Evolutionary conservation across 2,113 vertebrate species (phyloP).

Genomic region (Illadopsis cleaveri): DNA sequence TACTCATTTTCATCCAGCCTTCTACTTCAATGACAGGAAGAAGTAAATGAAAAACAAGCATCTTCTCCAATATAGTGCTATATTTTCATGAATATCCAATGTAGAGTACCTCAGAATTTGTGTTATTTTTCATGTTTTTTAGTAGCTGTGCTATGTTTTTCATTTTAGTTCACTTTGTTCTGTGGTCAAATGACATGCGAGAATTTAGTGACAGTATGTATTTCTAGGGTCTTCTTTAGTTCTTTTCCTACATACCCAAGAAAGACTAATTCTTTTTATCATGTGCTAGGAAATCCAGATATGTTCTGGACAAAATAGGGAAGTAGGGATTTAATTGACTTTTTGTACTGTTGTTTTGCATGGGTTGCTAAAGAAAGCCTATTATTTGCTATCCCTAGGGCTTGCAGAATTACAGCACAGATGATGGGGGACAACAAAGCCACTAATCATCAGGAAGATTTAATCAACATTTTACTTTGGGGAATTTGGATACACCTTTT

Average conservation of each 20-base stretch:
- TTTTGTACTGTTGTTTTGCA: not conserved
- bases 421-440: not conserved
- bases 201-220: not conserved
- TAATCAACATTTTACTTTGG: constrained; percentile 5
- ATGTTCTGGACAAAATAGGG: not conserved
- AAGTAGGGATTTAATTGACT: not conserved
- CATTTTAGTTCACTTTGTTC: not conserved
- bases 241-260: not conserved
- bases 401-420: not conserved
- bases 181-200: not conserved
- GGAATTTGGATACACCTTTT: not conserved
- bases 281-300: not conserved
- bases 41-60: not conserved
- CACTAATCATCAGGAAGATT: not conserved
- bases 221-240: not conserved
- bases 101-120: not conserved
- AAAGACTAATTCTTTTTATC: not conserved
- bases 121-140: not conserved
- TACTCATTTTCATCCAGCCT: not conserved
- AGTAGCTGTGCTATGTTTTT: not conserved
- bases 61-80: not conserved
- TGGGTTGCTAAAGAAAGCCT: not conserved
- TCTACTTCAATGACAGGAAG: not conserved
- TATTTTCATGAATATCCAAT: not conserved
- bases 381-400: not conserved